phyloP scores from a whole-genome alignment of 2,888 invertebrate species.

The Drosophila acutilabella region DNA sequence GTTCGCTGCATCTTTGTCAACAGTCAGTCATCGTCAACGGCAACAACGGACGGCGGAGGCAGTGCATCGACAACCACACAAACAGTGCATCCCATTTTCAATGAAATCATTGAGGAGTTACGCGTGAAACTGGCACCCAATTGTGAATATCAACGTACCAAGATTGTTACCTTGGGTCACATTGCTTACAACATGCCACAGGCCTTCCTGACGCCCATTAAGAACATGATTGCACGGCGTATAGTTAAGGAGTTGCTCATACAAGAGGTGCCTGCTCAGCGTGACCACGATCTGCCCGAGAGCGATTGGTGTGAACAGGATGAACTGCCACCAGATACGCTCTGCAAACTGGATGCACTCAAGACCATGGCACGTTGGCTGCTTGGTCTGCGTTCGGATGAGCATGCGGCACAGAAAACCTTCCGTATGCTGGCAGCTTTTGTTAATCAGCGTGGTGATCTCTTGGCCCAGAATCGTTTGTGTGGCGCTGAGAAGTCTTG shows the following conservation, averaged over 20 bases:
- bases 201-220: conserved; percentile 95
- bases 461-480: conserved; percentile 90
- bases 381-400: conserved; percentile 94
- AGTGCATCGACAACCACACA: conserved; percentile 69
- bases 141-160: conserved; percentile 94
- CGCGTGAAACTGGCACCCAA: conserved; percentile 91
- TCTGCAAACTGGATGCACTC: conserved; percentile 96
- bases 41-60: conserved; percentile 59
- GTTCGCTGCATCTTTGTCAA: conserved; percentile 96
- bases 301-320: conserved; percentile 93
- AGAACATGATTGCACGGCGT: conserved; percentile 96
- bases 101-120: conserved; percentile 92
- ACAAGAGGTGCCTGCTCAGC: conserved; percentile 89
- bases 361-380: conserved; percentile 99
- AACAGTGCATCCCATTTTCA: conserved; percentile 90
- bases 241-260: conserved; percentile 98
- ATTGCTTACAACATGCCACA: conserved; percentile 96
- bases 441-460: conserved; percentile 95
- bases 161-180: conserved; percentile 97
- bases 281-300: conserved; percentile 81
- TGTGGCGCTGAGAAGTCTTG: conserved; percentile 96
- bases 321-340: conserved; percentile 94
- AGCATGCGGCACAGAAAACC: conserved; percentile 95
- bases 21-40: conserved; percentile 85
- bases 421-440: conserved; percentile 97